Evolutionary conservation across 2,888 invertebrate genomes (phyloP), one percentile per base, ranked within the genome.

Genomic region (Camptogramma bilineatum): DNA sequence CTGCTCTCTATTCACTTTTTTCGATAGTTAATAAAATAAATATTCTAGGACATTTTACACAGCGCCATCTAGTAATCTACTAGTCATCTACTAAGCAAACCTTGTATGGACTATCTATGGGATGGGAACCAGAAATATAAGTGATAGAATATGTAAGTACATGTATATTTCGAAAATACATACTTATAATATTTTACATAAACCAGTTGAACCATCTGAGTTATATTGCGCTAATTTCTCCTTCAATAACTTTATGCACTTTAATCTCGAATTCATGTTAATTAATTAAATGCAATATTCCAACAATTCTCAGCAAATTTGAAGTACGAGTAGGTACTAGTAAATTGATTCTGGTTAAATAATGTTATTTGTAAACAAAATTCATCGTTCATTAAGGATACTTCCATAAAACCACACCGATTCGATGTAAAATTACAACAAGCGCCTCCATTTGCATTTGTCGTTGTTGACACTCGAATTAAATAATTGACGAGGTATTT

Each of bases 331-430:
- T n/a, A n/a, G n/a, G n/a, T 34, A 5, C 21, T 10, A 9, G 34
- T 13, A 13, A 34, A 34, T 39, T 39, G 13, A 39, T 10, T 39
- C 34, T 39, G 13, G 13, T 39, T 13, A 13, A 39, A 39, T 39
- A 39, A 13, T 39, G 13, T 39, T 39, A 39, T 39, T 64, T 21
- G 46, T 51, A 24, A 7, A 31, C 17, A 10, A 48, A 61, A 65
- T 63, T 48, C 46, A 58, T 58, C 39, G 63, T 53, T 62, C 18
- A 53, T 51, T 28, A 19, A 18, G 10, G 46, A 17, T 44, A 44
- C 5, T 5, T n/a, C n/a, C n/a, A n/a, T 46, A 39, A 59, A 66
- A 64, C 69, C 65, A 57, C 60, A 66, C 52, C 51, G 52, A 64
- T 64, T 64, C 62, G 21, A 47, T 69, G 52, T 58, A 58, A 52